Percentiles rank a stretch among this genome's conserved stretches.
Evolutionary conservation across 1,140 invertebrate species (phyloP).

Genomic region (Leptopilina boulardi): DNA sequence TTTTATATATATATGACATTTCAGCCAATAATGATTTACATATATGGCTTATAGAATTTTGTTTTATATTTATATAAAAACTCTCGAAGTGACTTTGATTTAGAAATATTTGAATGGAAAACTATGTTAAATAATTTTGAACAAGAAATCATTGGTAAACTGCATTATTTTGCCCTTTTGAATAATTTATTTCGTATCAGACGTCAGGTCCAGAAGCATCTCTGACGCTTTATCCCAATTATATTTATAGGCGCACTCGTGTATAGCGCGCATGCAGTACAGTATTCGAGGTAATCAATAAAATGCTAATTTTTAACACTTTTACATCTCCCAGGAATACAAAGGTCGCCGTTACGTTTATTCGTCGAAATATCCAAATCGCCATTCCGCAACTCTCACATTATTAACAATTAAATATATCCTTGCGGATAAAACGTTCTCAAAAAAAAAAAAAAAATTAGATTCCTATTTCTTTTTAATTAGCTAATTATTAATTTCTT

Average conservation of each 20-base stretch:
- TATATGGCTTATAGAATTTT: no score
- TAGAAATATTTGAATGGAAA: background rate
- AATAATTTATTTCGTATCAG: slow-evolving; percentile 33
- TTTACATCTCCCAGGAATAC: slow-evolving; percentile 60
- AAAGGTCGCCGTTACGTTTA: slow-evolving; percentile 53
- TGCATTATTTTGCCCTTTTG: slow-evolving; percentile 34
- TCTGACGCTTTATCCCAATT: slow-evolving; percentile 57
- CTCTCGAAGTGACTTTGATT: background rate
- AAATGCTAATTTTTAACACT: slow-evolving; percentile 77
- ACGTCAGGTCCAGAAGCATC: slow-evolving; percentile 36
- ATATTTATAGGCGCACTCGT: slow-evolving; percentile 67
- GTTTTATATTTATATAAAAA: no score
- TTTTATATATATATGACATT: no score
- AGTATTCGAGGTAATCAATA: slow-evolving; percentile 73
- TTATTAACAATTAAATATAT: background rate
- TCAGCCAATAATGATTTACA: no score
- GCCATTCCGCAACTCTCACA: background rate
- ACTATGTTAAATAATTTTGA: slow-evolving; percentile 39
- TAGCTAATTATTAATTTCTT: background rate
- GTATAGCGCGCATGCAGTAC: slow-evolving; percentile 60
- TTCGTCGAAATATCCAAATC: background rate
- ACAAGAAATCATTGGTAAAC: slow-evolving; percentile 23
- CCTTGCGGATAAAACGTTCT: no score
- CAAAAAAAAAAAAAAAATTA: background rate
- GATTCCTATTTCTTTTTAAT: background rate